These are phyloP conservation scores for Liposcelis brunnea DNA, from an alignment of 2,888 invertebrate species.

Conservation along the genomic window DNA sequence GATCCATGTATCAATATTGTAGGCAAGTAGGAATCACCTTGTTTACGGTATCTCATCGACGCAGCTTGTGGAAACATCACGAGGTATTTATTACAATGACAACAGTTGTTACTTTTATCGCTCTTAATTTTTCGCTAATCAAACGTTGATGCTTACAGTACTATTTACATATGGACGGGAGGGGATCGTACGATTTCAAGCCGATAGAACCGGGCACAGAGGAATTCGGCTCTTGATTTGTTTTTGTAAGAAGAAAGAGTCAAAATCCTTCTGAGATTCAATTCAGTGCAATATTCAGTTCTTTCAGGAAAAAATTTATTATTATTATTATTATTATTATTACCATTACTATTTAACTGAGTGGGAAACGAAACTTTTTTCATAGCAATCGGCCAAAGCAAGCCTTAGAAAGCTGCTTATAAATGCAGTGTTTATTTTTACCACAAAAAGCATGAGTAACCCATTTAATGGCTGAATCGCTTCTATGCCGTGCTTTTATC, in stretches of 20 bases:
- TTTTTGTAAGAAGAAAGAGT: slow-evolving; percentile 11
- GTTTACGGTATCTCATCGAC: slow-evolving; percentile 93
- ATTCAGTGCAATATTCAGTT: too few relatives aligned
- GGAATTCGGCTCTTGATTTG: slow-evolving; percentile 80
- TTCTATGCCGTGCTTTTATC: too few relatives aligned
- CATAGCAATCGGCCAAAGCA: too few relatives aligned
- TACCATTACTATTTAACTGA: too few relatives aligned
- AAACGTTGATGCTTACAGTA: slow-evolving; percentile 34
- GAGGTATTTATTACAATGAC: slow-evolving; percentile 45
- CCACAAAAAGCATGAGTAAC: too few relatives aligned
- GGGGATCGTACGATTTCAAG: slow-evolving; percentile 75
- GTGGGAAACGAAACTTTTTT: too few relatives aligned
- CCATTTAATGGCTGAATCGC: too few relatives aligned
- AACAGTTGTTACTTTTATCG: not conserved
- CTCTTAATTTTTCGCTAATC: not conserved
- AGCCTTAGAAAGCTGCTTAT: too few relatives aligned
- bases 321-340: too few relatives aligned
- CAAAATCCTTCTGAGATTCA: too few relatives aligned
- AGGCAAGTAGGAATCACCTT: slow-evolving; percentile 76
- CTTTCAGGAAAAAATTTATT: too few relatives aligned
- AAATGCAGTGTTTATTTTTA: too few relatives aligned
- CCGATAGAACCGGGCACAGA: slow-evolving; percentile 70
- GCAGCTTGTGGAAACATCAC: slow-evolving; percentile 94
- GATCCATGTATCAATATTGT: slow-evolving; percentile 91
- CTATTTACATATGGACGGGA: slow-evolving; percentile 89